phyloP scores from a whole-genome alignment of 2,113 vertebrate genomes.

The Eurypyga helias region DNA sequence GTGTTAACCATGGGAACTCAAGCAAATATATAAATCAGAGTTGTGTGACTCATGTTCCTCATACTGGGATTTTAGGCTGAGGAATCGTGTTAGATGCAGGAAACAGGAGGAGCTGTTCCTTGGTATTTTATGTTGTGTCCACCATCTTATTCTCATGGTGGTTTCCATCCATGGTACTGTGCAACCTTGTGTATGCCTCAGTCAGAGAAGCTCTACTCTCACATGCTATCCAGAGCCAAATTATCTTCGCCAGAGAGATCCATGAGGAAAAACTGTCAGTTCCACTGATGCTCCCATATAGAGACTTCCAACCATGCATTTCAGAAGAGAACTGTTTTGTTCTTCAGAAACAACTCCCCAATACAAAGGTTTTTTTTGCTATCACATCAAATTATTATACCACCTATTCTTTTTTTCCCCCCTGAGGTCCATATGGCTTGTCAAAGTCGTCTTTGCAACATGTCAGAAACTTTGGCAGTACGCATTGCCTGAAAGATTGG shows the following conservation, averaged over 20 bases:
- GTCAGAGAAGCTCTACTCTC: not conserved
- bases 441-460: not conserved
- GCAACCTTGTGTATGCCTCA: not conserved
- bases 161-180: not conserved
- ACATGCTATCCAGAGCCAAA: not conserved
- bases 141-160: not conserved
- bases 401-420: not conserved
- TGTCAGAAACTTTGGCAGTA: not conserved
- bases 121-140: not conserved
- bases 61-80: not conserved
- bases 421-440: not conserved
- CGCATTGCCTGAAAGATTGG: not conserved
- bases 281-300: not conserved
- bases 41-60: not conserved
- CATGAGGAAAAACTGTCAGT: not conserved
- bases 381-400: not conserved
- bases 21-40: not conserved
- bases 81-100: not conserved
- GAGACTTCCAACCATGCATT: not conserved
- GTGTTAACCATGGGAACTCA: not conserved
- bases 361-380: not conserved
- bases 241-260: not conserved
- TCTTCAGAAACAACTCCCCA: not conserved
- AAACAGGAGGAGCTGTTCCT: not conserved
- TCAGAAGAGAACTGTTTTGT: not conserved